Conservation (phyloP, 2,888 invertebrate species). For the Andrena bucephala region DNA sequence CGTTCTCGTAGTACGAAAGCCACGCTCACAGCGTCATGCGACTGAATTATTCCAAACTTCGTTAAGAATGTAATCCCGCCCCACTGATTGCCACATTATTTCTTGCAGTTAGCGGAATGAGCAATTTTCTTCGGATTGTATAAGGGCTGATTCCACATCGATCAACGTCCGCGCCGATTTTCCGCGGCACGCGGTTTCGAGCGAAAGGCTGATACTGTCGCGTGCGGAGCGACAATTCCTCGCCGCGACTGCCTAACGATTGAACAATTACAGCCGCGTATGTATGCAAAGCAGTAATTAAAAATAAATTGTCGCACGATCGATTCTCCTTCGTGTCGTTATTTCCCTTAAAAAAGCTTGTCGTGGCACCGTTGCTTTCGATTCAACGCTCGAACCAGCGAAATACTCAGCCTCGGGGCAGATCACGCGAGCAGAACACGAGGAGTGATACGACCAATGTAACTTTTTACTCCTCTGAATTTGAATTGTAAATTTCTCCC, state of each 20-base stretch:
- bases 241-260: slow-evolving; percentile 36
- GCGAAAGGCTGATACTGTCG: slow-evolving; percentile 36
- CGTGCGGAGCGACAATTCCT: slow-evolving; percentile 53
- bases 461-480: background rate
- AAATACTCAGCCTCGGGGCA: background rate
- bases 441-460: background rate
- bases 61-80: slow-evolving; percentile 42
- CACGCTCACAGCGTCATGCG: background rate
- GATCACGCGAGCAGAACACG: background rate
- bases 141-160: slow-evolving; percentile 62
- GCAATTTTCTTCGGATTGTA: slow-evolving; percentile 53
- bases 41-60: slow-evolving; percentile 14
- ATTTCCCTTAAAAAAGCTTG: slow-evolving; percentile 36
- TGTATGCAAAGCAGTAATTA: slow-evolving; percentile 62
- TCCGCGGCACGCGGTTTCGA: slow-evolving; percentile 37
- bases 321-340: slow-evolving; percentile 23
- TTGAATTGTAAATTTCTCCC: no score
- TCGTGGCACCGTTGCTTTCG: slow-evolving; percentile 13
- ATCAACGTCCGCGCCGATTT: slow-evolving; percentile 69
- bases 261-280: slow-evolving; percentile 43
- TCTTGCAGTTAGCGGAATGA: slow-evolving; percentile 40
- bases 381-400: slow-evolving; percentile 9
- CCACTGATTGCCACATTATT: slow-evolving; percentile 51
- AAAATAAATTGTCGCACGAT: slow-evolving; percentile 63
- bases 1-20: background rate